Evolutionary conservation across 1,140 invertebrate genomes (phyloP).

Genomic region (Eubasilissa regina): DNA sequence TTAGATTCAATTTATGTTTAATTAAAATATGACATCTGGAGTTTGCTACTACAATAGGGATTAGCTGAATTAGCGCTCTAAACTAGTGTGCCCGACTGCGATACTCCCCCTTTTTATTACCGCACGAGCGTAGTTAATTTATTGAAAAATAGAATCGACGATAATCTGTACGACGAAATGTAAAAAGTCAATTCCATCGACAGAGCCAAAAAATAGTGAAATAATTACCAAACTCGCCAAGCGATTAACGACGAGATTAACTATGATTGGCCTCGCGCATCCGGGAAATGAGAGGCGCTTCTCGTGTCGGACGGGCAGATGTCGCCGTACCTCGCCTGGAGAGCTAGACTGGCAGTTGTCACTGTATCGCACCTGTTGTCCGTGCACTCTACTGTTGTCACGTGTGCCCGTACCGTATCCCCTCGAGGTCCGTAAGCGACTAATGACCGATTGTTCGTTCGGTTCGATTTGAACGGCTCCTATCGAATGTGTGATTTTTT

Average conservation of each 20-base stretch:
- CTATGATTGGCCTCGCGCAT: neutral
- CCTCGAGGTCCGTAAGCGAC: conserved; percentile 49
- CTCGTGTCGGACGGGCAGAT: neutral
- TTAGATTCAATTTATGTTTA: too few relatives aligned
- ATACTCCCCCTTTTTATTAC: too few relatives aligned
- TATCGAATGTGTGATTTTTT: conserved; percentile 39
- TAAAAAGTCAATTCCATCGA: too few relatives aligned
- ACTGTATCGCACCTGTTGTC: conserved; percentile 21
- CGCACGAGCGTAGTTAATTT: too few relatives aligned
- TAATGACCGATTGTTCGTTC: conserved; percentile 58
- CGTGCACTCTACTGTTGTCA: neutral
- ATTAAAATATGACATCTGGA: too few relatives aligned
- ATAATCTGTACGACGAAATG: too few relatives aligned
- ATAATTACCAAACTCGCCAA: too few relatives aligned
- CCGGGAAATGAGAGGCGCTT: conserved; percentile 1
- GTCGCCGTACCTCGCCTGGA: conserved; percentile 18
- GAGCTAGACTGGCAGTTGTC: neutral
- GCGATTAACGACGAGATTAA: neutral
- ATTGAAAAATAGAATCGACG: too few relatives aligned
- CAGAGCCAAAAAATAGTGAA: too few relatives aligned
- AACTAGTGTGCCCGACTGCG: too few relatives aligned
- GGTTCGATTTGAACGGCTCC: conserved; percentile 47
- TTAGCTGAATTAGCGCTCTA: too few relatives aligned
- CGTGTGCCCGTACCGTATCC: conserved; percentile 36
- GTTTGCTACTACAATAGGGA: too few relatives aligned